These are phyloP conservation scores for Eilema depressum DNA, from an alignment of 2,888 invertebrate species.

Conservation along the genomic window DNA sequence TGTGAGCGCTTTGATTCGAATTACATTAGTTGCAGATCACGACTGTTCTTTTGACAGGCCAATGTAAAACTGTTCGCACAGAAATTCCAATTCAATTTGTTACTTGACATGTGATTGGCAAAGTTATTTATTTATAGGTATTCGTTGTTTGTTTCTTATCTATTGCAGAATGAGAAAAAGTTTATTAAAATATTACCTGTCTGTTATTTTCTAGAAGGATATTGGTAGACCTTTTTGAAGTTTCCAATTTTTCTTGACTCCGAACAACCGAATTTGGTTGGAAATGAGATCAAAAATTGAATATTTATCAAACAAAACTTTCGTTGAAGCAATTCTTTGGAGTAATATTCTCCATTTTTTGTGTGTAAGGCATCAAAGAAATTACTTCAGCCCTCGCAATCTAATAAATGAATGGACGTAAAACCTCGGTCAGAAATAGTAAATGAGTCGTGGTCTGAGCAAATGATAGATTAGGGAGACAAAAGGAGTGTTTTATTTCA, in stretches of 20 bases:
- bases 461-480: slow-evolving; percentile 12
- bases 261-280: not conserved
- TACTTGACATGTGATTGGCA: slow-evolving; percentile 10
- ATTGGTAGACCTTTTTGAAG: not conserved
- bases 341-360: slow-evolving; percentile 32
- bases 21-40: slow-evolving; percentile 27
- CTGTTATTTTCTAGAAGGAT: not conserved
- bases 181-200: not conserved
- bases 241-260: not conserved
- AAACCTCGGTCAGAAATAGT: slow-evolving; percentile 25
- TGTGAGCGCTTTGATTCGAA: slow-evolving; percentile 6
- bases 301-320: slow-evolving; percentile 26
- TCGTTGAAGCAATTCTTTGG: slow-evolving; percentile 21
- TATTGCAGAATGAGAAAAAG: not conserved
- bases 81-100: slow-evolving; percentile 32
- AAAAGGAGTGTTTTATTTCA: slow-evolving; percentile 54
- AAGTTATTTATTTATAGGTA: slow-evolving; percentile 8
- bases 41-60: slow-evolving; percentile 27
- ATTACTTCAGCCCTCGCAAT: slow-evolving; percentile 15
- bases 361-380: slow-evolving; percentile 21
- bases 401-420: slow-evolving; percentile 39
- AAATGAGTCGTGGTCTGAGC: slow-evolving; percentile 19
- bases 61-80: slow-evolving; percentile 23
- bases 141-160: slow-evolving; percentile 25
- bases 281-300: slow-evolving; percentile 10